Percentiles rank a stretch among this genome's conserved stretches.
Evolutionary conservation across 1,140 invertebrate species (phyloP).

Genomic region (Bathynomus jamesi): DNA sequence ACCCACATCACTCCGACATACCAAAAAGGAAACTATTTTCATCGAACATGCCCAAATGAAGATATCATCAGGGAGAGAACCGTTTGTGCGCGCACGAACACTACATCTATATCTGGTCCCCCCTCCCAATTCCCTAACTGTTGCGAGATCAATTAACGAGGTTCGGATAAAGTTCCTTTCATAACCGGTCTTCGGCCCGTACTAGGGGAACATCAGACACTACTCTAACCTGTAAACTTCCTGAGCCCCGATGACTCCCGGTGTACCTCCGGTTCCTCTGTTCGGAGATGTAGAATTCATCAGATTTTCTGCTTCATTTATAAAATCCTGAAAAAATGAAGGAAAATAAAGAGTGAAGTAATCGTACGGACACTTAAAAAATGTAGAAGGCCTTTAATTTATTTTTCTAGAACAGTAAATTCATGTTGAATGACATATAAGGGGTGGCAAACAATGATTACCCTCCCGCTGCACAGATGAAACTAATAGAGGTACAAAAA

Average conservation of each 20-base stretch:
- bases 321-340: constrained; percentile 58
- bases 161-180: background rate
- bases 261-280: constrained; percentile 54
- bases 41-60: background rate
- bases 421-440: no score
- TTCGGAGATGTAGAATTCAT: constrained; percentile 53
- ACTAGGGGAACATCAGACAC: background rate
- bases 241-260: constrained; percentile 87
- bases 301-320: constrained; percentile 67
- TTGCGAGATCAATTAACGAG: background rate
- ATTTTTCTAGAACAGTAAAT: no score
- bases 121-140: background rate
- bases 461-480: no score
- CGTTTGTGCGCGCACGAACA: background rate
- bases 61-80: background rate
- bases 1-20: no score
- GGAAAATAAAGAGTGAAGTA: no score
- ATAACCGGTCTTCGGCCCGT: background rate
- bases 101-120: background rate
- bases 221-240: constrained; percentile 72
- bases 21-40: no score
- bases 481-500: no score
- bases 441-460: no score
- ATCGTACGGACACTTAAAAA: no score
- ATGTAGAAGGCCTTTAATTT: no score